Base-by-base conservation (phyloP, 1,140 invertebrate species). In the Drosophila eugracilis region DNA sequence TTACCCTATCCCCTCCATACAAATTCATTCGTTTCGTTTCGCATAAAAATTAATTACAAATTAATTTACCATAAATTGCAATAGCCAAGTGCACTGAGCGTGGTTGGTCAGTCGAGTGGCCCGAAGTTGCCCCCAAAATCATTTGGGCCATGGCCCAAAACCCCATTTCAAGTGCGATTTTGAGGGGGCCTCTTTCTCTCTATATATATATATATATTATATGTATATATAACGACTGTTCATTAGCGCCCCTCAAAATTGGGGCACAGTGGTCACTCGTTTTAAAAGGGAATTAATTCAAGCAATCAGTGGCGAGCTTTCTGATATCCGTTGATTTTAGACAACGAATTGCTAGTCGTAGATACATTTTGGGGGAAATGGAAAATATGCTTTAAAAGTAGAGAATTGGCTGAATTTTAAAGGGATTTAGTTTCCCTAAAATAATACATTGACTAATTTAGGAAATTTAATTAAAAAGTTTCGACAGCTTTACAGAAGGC, bases 61-160 rank as follows among this genome's bases (percentile, higher is more conserved):
- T 88, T 88, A 88, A 88, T 88, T 88, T 88, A 88, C 78, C 83
- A 88, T 88, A 78, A 88, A 88, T 88, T 88, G 75, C 63, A 83
- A 72, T 22, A 66, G 66, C 50, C n/a, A n/a, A n/a, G 41, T n/a
- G 17, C 45, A 5, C 32, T 5, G 45, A 22, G 44, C 12, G 52
- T 14, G 14, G 60, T 5, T 54, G 73, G 67, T 59, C 69, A 76
- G 54, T 57, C 36, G 39, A 73, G 73, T 75, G 72, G 72, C 41
- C 71, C 19, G 12, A 42, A 44, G 21, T 24, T 7, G 22, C 12
- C 17, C 48, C 44, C 41, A 42, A 53, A 41, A 45, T 32, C 24
- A n/a, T n/a, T n/a, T 71, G 42, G 34, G 7, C 24, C 26, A 24
- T 28, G 28, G 45, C 15, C 19, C 49, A 45, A n/a, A 30, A 45